A percentile compares a stretch with the other conserved stretches of the same genome.
These are phyloP conservation scores for Rhagophthalmus giganteus DNA, from an alignment of 2,888 invertebrate species.

Conservation along the genomic window DNA sequence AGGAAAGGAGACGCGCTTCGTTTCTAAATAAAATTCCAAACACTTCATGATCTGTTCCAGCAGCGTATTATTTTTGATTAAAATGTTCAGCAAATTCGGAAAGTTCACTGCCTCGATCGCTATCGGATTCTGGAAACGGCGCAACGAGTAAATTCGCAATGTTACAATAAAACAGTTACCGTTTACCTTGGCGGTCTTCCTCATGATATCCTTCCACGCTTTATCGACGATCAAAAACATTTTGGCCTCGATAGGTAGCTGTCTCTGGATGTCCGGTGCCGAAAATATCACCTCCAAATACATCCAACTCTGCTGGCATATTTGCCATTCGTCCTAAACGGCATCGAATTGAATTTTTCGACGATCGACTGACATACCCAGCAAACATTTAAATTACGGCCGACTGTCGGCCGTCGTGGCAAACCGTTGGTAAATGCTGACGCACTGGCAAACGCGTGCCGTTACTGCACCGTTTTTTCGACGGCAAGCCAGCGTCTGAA, in stretches of 20 bases:
- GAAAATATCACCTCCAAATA: constrained; percentile 94
- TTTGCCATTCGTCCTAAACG: constrained; percentile 84
- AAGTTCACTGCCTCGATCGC: constrained; percentile 81
- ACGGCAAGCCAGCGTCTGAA: too few relatives aligned
- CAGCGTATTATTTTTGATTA: constrained; percentile 74
- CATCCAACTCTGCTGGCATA: constrained; percentile 91
- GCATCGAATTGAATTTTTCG: too few relatives aligned
- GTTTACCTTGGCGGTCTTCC: constrained; percentile 75
- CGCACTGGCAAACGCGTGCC: too few relatives aligned
- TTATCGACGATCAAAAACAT: constrained; percentile 86
- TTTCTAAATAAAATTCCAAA: constrained; percentile 85
- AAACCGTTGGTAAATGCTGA: too few relatives aligned
- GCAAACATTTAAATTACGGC: too few relatives aligned
- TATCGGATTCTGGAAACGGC: constrained; percentile 73
- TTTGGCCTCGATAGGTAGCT: constrained; percentile 87
- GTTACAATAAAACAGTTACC: too few relatives aligned
- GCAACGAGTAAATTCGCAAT: too few relatives aligned
- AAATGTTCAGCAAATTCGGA: constrained; percentile 68
- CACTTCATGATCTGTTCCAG: constrained; percentile 89
- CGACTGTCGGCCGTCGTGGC: too few relatives aligned
- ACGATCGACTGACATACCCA: too few relatives aligned
- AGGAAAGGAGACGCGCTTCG: constrained; percentile 85
- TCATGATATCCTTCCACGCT: constrained; percentile 87
- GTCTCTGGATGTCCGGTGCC: constrained; percentile 91
- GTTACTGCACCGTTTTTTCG: too few relatives aligned